Base-by-base conservation (phyloP, 2,888 invertebrate species). In the Amphipyra berbera region DNA sequence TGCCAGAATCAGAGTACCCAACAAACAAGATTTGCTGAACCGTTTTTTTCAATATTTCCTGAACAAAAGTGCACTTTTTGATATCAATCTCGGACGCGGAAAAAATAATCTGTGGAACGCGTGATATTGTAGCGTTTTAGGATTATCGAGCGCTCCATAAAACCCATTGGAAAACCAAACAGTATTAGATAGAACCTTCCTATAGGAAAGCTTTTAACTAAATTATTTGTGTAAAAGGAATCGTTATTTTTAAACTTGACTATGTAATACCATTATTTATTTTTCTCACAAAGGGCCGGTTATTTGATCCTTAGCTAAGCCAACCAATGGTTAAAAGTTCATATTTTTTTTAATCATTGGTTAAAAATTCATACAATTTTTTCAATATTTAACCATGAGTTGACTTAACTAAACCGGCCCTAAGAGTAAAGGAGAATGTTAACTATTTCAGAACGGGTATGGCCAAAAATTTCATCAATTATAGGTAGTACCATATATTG, bases 161-260 rank as follows among this genome's bases (percentile, higher is more conserved):
- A 75, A 71, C 42, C 63, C 47, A 57, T 63, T 56, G 52, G 61
- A 63, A 63, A 67, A 68, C 56, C 58, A 68, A 66, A 73, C 53
- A 57, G 46, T 53, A 61, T 53, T 47, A 68, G 62, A 54, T 37
- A 48, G 58, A 47, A 27, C 47, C n/a, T 46, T 50, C 9, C 12
- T 13, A 57, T 38, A 41, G 49, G 27, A 62, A 72, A 62, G 58
- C 73, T 73, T 71, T 71, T 71, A 72, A 57, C 68, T 38, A 52
- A 72, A 62, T 72, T 67, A 70, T 67, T 67, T 62, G 46, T 47
- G 21, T 54, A 8, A 58, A 61, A 41, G 33, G 46, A 47, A 41
- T 41, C 13, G n/a, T 21, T 64, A 46, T 50, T 56, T 53, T 57
- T 21, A 1, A 21, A 50, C 30, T 41, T 45, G 47, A 55, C n/a